These are phyloP conservation scores for Tetranychus truncatus DNA, from an alignment of 2,888 invertebrate species.

Conservation along the genomic window DNA sequence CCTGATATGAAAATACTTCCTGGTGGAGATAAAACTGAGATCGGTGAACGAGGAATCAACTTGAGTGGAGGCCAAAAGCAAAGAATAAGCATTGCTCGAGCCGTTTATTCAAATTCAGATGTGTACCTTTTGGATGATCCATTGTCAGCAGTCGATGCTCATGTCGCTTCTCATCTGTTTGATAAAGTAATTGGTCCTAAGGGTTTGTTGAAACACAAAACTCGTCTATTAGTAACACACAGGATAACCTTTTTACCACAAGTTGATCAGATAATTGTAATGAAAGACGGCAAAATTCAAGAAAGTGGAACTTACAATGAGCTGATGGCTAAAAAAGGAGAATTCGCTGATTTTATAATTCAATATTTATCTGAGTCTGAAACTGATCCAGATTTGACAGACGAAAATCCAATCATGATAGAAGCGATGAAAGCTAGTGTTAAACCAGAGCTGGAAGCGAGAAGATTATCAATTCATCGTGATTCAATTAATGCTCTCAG, in stretches of 20 bases:
- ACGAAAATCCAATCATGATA: slow-evolving; percentile 13
- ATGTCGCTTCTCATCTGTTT: slow-evolving; percentile 93
- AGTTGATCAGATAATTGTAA: slow-evolving; percentile 70
- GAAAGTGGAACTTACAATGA: slow-evolving; percentile 79
- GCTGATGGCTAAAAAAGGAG: slow-evolving; percentile 46
- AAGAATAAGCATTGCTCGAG: slow-evolving; percentile 39
- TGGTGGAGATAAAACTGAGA: slow-evolving; percentile 35
- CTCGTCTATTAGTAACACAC: slow-evolving; percentile 82
- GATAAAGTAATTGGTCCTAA: slow-evolving; percentile 71
- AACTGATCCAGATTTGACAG: slow-evolving; percentile 26
- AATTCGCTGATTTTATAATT: slow-evolving; percentile 40
- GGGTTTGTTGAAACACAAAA: slow-evolving; percentile 40
- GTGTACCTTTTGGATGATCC: slow-evolving; percentile 36
- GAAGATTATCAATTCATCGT: not conserved
- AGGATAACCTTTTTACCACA: slow-evolving; percentile 77
- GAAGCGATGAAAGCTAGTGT: not conserved
- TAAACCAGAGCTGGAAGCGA: not conserved
- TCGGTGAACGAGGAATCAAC: slow-evolving; percentile 39
- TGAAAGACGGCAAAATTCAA: slow-evolving; percentile 66
- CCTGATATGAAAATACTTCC: slow-evolving; percentile 36
- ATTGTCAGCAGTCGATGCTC: slow-evolving; percentile 57
- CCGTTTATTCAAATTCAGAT: slow-evolving; percentile 55
- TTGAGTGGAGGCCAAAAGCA: slow-evolving; percentile 33
- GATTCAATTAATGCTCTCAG: slow-evolving; percentile 23
- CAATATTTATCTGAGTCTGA: slow-evolving; percentile 34